phyloP scores from a whole-genome alignment of 1,140 invertebrate species.

The Cepaea nemoralis region DNA sequence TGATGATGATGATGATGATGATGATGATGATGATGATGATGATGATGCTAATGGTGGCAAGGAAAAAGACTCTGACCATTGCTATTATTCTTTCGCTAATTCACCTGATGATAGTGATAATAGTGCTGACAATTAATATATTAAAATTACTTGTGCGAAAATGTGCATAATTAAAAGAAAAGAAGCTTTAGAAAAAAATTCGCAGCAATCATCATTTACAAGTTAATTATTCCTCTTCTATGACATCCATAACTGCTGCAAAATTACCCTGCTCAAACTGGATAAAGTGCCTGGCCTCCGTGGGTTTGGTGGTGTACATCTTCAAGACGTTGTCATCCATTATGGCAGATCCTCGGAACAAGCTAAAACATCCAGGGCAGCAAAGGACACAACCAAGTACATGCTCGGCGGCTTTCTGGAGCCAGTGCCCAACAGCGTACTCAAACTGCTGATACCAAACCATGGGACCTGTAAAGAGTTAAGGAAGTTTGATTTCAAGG shows the following conservation, averaged over 20 bases:
- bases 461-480: conserved; percentile 85
- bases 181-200: too few relatives aligned
- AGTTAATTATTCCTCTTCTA: too few relatives aligned
- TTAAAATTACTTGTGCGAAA: too few relatives aligned
- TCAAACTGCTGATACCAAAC: conserved; percentile 99
- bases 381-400: conserved; percentile 76
- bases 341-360: conserved; percentile 54
- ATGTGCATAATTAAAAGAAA: too few relatives aligned
- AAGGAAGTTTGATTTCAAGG: neutral
- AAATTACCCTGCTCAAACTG: conserved; percentile 64
- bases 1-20: too few relatives aligned
- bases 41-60: too few relatives aligned
- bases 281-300: conserved; percentile 58
- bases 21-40: too few relatives aligned
- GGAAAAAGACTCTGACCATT: too few relatives aligned
- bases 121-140: too few relatives aligned
- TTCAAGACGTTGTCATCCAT: conserved; percentile 66
- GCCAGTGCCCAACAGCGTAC: conserved; percentile 99
- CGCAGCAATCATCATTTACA: too few relatives aligned
- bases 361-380: conserved; percentile 69
- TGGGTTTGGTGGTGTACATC: conserved; percentile 56
- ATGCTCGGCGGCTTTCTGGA: conserved; percentile 99
- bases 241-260: neutral
- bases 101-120: too few relatives aligned
- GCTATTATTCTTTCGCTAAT: too few relatives aligned